Conservation (phyloP, 2,797 vertebrate species). For the Phataginus tricuspis region DNA sequence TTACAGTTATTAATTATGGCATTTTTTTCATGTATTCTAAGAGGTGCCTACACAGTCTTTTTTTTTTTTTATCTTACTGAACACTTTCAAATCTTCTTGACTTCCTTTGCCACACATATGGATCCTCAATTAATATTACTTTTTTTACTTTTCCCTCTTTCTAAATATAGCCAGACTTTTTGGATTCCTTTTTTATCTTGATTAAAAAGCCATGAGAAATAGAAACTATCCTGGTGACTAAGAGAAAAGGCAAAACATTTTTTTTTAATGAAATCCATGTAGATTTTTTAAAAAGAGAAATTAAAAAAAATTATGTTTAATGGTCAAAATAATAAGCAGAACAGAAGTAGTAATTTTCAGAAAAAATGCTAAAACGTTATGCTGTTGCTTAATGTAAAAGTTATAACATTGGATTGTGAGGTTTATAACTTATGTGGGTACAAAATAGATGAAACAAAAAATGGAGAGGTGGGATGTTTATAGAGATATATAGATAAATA, state of each 20-base stretch:
- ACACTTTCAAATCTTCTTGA: neutral
- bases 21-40: slow-evolving; percentile 19
- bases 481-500: neutral
- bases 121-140: neutral
- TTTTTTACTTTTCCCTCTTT: neutral
- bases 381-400: neutral
- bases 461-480: neutral
- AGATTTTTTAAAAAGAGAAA: neutral
- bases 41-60: neutral
- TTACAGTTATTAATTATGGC: neutral
- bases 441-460: neutral
- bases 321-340: neutral
- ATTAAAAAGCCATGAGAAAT: neutral
- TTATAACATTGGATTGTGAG: neutral
- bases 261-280: neutral
- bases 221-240: neutral
- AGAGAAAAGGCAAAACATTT: neutral
- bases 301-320: neutral
- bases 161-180: neutral
- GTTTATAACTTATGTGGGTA: neutral
- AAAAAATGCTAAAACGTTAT: neutral
- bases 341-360: neutral
- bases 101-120: neutral
- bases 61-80: neutral
- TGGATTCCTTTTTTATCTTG: neutral